Conservation (phyloP, 2,113 vertebrate species). For the Agapornis roseicollis region DNA sequence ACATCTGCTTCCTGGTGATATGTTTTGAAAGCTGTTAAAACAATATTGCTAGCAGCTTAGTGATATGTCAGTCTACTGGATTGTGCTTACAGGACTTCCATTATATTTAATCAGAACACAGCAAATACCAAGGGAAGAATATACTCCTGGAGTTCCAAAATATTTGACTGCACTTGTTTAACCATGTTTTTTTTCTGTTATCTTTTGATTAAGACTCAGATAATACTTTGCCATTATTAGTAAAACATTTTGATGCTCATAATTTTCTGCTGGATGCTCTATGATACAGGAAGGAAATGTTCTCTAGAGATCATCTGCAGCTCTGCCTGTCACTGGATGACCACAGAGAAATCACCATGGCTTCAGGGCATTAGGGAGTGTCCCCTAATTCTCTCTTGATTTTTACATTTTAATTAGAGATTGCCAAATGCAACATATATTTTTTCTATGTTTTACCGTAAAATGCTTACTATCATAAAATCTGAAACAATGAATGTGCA, state of each 20-base stretch:
- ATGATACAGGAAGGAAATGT: neutral
- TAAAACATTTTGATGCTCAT: neutral
- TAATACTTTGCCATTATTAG: neutral
- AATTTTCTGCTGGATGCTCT: neutral
- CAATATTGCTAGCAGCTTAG: neutral
- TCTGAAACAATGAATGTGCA: neutral
- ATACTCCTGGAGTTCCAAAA: neutral
- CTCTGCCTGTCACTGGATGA: neutral
- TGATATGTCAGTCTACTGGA: neutral
- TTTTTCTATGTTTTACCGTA: neutral
- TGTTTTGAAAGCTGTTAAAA: slow-evolving; percentile 49
- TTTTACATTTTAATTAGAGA: neutral
- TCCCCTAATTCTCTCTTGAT: neutral
- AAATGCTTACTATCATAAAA: neutral
- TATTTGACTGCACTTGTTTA: neutral
- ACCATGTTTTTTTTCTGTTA: neutral
- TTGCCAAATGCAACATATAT: neutral
- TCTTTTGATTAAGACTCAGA: slow-evolving; percentile 6
- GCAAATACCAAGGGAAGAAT: neutral
- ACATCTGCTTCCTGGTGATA: slow-evolving; percentile 69
- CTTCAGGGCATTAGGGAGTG: neutral
- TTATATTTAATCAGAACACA: neutral
- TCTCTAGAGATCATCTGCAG: neutral
- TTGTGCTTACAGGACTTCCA: neutral
- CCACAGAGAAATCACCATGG: neutral